These are phyloP conservation scores for Polyommatus iphigenia DNA, from an alignment of 2,888 invertebrate species.

Conservation along the genomic window DNA sequence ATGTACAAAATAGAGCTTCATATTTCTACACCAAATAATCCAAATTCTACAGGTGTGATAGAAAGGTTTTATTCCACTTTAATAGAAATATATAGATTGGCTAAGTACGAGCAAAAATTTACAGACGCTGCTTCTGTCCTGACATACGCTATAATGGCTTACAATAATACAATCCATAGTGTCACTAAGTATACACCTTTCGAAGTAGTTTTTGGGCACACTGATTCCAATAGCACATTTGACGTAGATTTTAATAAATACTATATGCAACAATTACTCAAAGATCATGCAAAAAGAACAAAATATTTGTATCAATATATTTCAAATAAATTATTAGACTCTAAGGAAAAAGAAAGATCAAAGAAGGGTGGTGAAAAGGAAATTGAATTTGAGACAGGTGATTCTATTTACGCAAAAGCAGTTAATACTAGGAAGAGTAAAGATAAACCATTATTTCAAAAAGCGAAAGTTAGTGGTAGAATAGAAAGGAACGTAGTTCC, in stretches of 20 bases:
- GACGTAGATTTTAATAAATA: slow-evolving; percentile 41
- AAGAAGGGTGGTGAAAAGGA: slow-evolving; percentile 36
- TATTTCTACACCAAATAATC: slow-evolving; percentile 42
- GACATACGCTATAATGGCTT: slow-evolving; percentile 40
- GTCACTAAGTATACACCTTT: slow-evolving; percentile 42
- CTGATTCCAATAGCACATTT: slow-evolving; percentile 39
- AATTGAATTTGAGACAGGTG: slow-evolving; percentile 35
- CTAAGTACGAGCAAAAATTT: slow-evolving; percentile 42
- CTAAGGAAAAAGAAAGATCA: slow-evolving; percentile 35
- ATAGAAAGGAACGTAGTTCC: slow-evolving; percentile 37
- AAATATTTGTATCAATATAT: slow-evolving; percentile 39
- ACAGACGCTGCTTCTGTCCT: slow-evolving; percentile 43
- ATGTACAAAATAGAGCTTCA: slow-evolving; percentile 45
- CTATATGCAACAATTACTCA: slow-evolving; percentile 43
- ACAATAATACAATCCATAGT: slow-evolving; percentile 37
- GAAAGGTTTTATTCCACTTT: slow-evolving; percentile 43
- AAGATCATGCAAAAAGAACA: slow-evolving; percentile 42
- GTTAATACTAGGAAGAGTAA: slow-evolving; percentile 40
- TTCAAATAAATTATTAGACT: slow-evolving; percentile 34
- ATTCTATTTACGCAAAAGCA: slow-evolving; percentile 37
- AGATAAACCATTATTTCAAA: slow-evolving; percentile 38
- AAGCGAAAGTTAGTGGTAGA: slow-evolving; percentile 36
- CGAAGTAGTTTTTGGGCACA: slow-evolving; percentile 45
- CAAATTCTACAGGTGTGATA: slow-evolving; percentile 42
- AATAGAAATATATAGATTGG: slow-evolving; percentile 44